Evolutionary conservation across 2,888 invertebrate species (phyloP).

Genomic region (Xanthia togata): DNA sequence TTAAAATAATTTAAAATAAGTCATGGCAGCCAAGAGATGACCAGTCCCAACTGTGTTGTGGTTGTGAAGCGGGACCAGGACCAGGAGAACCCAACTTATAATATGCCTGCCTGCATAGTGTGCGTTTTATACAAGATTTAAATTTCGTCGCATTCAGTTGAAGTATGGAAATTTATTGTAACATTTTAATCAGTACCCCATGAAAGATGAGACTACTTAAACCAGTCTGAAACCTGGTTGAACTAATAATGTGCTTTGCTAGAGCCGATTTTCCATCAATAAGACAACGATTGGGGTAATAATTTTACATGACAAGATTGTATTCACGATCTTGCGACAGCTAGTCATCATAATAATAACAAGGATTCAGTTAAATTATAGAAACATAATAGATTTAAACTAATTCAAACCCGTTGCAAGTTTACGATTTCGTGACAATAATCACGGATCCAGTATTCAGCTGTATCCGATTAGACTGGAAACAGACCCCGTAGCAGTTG

Average conservation of each 20-base stretch:
- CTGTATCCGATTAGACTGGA: background rate
- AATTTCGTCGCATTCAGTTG: too few relatives aligned
- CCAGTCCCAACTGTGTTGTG: too few relatives aligned
- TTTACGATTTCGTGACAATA: constrained; percentile 22
- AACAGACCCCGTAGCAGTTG: background rate
- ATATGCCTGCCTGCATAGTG: too few relatives aligned
- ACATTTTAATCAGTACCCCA: too few relatives aligned
- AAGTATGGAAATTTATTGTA: too few relatives aligned
- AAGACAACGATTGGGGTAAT: background rate
- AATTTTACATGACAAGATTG: constrained; percentile 7
- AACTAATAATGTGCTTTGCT: background rate
- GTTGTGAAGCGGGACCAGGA: too few relatives aligned
- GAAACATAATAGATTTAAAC: background rate
- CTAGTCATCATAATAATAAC: background rate
- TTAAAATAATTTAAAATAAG: too few relatives aligned
- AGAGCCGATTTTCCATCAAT: background rate
- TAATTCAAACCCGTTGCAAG: background rate
- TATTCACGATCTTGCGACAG: constrained; percentile 5
- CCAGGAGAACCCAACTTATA: too few relatives aligned
- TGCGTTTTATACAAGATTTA: too few relatives aligned
- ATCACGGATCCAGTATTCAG: constrained; percentile 11
- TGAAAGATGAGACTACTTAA: too few relatives aligned
- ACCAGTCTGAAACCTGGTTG: too few relatives aligned
- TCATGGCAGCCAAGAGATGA: too few relatives aligned
- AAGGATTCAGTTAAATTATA: constrained; percentile 10